Conservation (phyloP, 64 coral and sea anemone species). For the Stichodactyla helianthus region DNA sequence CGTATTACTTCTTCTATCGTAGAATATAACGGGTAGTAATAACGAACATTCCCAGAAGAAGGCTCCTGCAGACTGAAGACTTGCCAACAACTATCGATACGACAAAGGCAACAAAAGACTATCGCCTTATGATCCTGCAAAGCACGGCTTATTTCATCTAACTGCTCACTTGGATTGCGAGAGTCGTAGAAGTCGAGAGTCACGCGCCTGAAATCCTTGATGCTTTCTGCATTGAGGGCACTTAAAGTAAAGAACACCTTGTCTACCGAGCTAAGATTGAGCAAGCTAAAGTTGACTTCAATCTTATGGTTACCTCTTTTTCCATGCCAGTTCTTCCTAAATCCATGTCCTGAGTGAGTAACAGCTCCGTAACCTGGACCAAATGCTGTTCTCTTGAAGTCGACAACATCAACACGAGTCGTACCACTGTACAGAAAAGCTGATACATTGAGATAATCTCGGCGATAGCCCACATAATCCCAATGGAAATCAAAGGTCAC, state of each 20-base stretch:
- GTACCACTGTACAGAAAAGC: background rate
- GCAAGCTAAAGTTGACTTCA: slow-evolving; percentile 12
- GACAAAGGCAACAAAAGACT: slow-evolving; percentile 37
- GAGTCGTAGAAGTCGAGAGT: slow-evolving; percentile 22
- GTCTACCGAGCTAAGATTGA: slow-evolving; percentile 2
- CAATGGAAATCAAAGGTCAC: slow-evolving; percentile 17
- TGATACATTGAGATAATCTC: slow-evolving; percentile 1
- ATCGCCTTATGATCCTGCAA: slow-evolving; percentile 23
- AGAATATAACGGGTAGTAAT: background rate
- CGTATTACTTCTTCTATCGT: background rate
- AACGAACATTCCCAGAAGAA: slow-evolving; percentile 15
- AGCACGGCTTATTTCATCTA: slow-evolving; percentile 21
- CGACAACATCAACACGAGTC: background rate
- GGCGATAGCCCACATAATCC: slow-evolving; percentile 12
- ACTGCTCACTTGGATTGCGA: slow-evolving; percentile 17
- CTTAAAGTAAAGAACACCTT: slow-evolving; percentile 50
- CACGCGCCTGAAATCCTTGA: slow-evolving; percentile 10
- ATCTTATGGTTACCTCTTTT: slow-evolving; percentile 23
- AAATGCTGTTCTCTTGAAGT: background rate
- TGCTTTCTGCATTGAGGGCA: slow-evolving; percentile 43
- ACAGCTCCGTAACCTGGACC: background rate
- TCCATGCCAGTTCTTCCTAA: background rate
- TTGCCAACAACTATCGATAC: slow-evolving; percentile 16
- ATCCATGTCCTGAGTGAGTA: slow-evolving; percentile 33
- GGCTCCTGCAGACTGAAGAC: slow-evolving; percentile 37